Evolutionary conservation across 2,113 vertebrate genomes (phyloP).

Genomic region (Morphnarchus princeps): DNA sequence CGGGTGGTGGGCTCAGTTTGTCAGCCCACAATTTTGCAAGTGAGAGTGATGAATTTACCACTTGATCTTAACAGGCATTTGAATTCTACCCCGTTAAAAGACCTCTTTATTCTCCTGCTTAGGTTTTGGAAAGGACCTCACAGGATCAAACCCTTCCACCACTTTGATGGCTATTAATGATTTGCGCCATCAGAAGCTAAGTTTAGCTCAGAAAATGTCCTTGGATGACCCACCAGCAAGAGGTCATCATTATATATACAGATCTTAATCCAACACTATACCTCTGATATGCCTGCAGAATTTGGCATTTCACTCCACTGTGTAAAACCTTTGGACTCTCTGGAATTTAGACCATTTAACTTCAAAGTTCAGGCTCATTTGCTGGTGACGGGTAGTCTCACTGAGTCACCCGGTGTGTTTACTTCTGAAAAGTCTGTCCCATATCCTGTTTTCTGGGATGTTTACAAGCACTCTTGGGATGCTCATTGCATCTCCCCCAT

Average conservation of each 20-base stretch:
- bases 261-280: neutral
- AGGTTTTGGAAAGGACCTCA: neutral
- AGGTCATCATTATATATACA: neutral
- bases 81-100: neutral
- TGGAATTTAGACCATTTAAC: neutral
- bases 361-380: slow-evolving; percentile 6
- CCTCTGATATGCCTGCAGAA: neutral
- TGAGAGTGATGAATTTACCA: neutral
- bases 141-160: neutral
- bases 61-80: neutral
- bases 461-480: neutral
- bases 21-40: neutral
- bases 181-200: neutral
- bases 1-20: neutral
- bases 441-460: slow-evolving; percentile 11
- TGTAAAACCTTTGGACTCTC: neutral
- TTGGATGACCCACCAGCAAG: neutral
- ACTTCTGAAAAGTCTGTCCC: neutral
- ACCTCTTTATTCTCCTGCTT: neutral
- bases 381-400: neutral
- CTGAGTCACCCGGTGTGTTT: neutral
- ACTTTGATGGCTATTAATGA: neutral
- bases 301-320: neutral
- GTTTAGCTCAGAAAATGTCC: neutral
- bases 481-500: neutral